Percentiles rank a stretch among this genome's conserved stretches.
phyloP scores from a whole-genome alignment of 2,797 vertebrate species.

The Artibeus jamaicensis region DNA sequence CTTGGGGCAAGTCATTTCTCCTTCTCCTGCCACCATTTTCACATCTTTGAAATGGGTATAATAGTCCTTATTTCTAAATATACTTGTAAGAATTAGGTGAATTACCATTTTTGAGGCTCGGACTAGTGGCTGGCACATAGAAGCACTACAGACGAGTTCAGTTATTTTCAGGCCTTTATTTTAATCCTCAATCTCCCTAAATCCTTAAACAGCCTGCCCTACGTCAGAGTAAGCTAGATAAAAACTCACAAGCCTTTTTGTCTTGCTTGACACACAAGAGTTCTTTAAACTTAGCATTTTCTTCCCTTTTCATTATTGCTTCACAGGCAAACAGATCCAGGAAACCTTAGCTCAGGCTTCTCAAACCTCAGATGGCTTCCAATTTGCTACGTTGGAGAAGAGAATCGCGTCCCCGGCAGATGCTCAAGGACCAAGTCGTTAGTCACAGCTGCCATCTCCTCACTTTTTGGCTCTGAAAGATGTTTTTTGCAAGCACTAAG shows the following conservation, averaged over 20 bases:
- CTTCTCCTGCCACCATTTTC: not conserved
- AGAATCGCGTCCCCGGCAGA: constrained; percentile 3
- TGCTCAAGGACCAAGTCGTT: not conserved
- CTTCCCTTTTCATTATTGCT: not conserved
- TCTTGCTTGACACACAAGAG: not conserved
- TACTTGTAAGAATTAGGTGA: not conserved
- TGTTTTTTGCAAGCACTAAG: not conserved
- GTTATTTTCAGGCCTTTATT: not conserved
- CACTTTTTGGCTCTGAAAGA: not conserved
- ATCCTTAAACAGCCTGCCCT: rapidly evolving
- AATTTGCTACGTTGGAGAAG: constrained; percentile 20
- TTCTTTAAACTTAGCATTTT: not conserved
- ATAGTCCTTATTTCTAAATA: not conserved
- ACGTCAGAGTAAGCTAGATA: not conserved
- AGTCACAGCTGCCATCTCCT: not conserved
- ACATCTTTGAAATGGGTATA: not conserved
- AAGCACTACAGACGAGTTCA: not conserved
- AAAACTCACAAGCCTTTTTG: not conserved
- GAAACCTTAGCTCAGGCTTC: constrained; percentile 34
- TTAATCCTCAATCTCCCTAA: not conserved
- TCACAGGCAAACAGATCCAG: not conserved
- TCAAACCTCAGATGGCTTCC: constrained; percentile 32
- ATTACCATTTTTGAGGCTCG: not conserved
- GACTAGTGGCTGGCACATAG: not conserved
- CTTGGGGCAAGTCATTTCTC: not conserved